Base-by-base conservation (phyloP, 2,888 invertebrate genomes). In the Dysmachus trigonus region DNA sequence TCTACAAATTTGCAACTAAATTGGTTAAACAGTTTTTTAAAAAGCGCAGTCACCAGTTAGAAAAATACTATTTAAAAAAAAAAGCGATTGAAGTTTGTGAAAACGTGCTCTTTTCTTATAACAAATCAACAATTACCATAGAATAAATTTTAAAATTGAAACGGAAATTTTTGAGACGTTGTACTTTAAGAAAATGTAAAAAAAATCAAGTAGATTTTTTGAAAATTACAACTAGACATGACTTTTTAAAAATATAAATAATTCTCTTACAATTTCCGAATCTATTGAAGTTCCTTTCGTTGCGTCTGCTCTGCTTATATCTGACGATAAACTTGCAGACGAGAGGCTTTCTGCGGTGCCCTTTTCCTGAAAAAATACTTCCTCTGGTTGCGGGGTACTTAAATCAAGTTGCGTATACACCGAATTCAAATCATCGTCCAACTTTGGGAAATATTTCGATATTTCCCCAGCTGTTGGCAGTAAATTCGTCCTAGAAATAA, bases 251-350 rank as follows among this genome's bases (percentile, higher is more conserved):
- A 71, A 38, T 18, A 4, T 8, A 10, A 27, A 5, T 27, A 7
- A 1, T 0, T 27, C 2, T 6, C 94, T 92, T 47, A 94, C 91
- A 88, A 94, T 94, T 87, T 93, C 94, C 89, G 94, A 94, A 5
- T 93, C 93, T 88, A 93, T 92, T 79, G 95, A 93, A 74, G 95
- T 95, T 87, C 95, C 95, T 89, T 95, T 94, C 85, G 95, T 95
- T 86, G 95, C 95, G 90, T 95, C 94, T 90, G 93, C 94, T 91
- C 95, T 95, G 91, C 95, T 95, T 89, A 95, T 94, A 91, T 95
- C 95, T 76, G 93, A 93, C 88, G 94, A 93, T 35, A 94, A 94
- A 87, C 95, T 95, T 88, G 95, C 95, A 88, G 95, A 95, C 27
- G 95, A 95, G 88, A 91, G 87, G 83, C 91, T 91, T 73, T 90